Evolutionary conservation across 2,797 vertebrate species (phyloP), one percentile per base, ranked within the genome.

Genomic region (Silurus lanzhouensis): DNA sequence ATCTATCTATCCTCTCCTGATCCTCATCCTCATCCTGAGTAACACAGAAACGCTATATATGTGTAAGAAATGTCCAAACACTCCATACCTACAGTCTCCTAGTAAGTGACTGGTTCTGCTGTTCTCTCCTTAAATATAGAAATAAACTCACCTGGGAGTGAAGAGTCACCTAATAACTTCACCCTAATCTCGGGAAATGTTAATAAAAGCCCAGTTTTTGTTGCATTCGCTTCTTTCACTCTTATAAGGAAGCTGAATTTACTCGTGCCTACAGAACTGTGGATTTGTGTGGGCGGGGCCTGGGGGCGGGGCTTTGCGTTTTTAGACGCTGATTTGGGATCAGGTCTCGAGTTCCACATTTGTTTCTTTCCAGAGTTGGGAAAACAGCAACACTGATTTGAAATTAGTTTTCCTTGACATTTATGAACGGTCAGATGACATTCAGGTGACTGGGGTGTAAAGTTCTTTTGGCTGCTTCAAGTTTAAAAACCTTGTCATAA

Each of bases 251-350:
- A 74, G 78, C 9, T 17, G 5, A 63, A 20, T 52, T 57, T 20
- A 6, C 1, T 14, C 10, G 6, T 15, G 22, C 19, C 55, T 58
- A 25, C 77, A 17, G 6, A 66, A 13, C 44, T 1, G 44, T 0
- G 63, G 13, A 0, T 14, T 19, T 4, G 20, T 38, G 84, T 31
- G 78, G 78, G 84, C 60, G 84, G 78, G 17, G 60, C 25, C 83
- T 22, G 44, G 27, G 22, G 84, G 77, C 67, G 84, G 57, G 22
- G 46, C 27, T 6, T n/a, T 1, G 8, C 0, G 5, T 14, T 55
- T 17, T 80, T 8, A 19, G 27, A 15, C 5, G 1, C 77, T 85
- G 84, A 17, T 66, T 68, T n/a, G 31, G n/a, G 68, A 81, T 72
- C 77, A 72, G 84, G 1, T 72, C 15, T 6, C 7, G 4, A 80